A percentile compares a stretch with the other conserved stretches of the same genome.
Conservation (phyloP, 2,113 vertebrate genomes). For the Epinephelus cyanopodus region DNA sequence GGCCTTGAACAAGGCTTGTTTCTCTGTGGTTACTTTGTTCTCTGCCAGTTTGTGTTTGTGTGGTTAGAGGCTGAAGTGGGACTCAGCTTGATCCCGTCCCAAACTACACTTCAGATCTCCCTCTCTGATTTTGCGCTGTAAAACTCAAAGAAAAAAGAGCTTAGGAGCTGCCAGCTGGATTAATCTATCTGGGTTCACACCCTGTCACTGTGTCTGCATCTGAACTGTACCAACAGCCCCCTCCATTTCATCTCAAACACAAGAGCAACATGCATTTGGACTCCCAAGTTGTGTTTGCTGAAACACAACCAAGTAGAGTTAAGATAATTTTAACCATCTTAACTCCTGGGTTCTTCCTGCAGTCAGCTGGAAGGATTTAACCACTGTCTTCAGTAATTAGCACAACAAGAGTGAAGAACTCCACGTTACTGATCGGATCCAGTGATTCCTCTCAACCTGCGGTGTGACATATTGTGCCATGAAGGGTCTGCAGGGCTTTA, state of each 20-base stretch:
- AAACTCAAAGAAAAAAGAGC: constrained; percentile 8
- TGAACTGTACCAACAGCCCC: constrained; percentile 30
- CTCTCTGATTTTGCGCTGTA: neutral
- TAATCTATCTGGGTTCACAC: constrained; percentile 64
- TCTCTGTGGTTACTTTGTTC: constrained; percentile 62
- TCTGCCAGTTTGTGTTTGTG: constrained; percentile 59
- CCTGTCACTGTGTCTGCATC: constrained; percentile 77
- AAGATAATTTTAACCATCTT: neutral
- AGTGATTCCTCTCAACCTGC: neutral
- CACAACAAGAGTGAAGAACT: neutral
- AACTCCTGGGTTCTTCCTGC: neutral
- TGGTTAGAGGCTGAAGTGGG: constrained; percentile 49
- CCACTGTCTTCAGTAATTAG: neutral
- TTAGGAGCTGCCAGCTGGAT: constrained; percentile 70
- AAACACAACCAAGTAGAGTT: neutral
- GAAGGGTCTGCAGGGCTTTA: constrained; percentile 6
- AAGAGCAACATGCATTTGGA: constrained; percentile 47
- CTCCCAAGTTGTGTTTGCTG: neutral
- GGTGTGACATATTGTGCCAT: neutral
- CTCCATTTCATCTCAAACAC: constrained; percentile 42
- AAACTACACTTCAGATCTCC: constrained; percentile 44
- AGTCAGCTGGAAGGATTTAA: neutral
- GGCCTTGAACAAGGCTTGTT: constrained; percentile 19
- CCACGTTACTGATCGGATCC: neutral
- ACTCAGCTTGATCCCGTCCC: constrained; percentile 36